Percentiles rank a stretch among this genome's conserved stretches.
Evolutionary conservation across 2,888 invertebrate species (phyloP).

Genomic region (Mythimna loreyi): DNA sequence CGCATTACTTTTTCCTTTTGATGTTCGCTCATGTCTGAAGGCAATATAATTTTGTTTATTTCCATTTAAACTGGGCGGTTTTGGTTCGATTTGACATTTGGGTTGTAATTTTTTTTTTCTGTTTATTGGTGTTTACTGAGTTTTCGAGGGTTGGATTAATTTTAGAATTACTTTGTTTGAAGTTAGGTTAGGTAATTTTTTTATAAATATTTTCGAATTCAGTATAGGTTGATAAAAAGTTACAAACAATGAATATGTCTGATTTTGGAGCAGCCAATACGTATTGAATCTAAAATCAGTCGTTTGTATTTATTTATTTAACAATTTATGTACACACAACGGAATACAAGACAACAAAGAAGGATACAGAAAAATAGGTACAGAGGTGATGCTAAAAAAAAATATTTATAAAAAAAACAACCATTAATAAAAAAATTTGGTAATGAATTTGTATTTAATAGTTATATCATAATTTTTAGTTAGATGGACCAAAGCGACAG

Average conservation of each 20-base stretch:
- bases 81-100: conserved; percentile 66
- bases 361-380: too few species aligned
- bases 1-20: conserved; percentile 89
- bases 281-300: too few species aligned
- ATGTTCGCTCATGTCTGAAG: conserved; percentile 84
- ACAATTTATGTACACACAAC: too few species aligned
- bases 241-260: background rate
- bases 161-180: background rate
- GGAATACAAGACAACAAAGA: too few species aligned
- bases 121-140: conserved; percentile 39
- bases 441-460: too few species aligned
- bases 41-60: conserved; percentile 84
- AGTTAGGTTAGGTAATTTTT: background rate
- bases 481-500: too few species aligned
- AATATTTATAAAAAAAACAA: too few species aligned
- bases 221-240: background rate
- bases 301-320: too few species aligned
- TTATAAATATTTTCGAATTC: background rate
- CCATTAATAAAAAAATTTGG: too few species aligned
- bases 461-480: too few species aligned
- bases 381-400: too few species aligned
- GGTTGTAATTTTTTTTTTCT: conserved; percentile 53
- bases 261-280: too few species aligned
- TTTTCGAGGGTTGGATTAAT: conserved; percentile 43
- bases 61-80: conserved; percentile 72